Percentiles rank a stretch among this genome's conserved stretches.
Evolutionary conservation across 1,140 invertebrate species (phyloP).

Genomic region (Mesaphorura yosii): DNA sequence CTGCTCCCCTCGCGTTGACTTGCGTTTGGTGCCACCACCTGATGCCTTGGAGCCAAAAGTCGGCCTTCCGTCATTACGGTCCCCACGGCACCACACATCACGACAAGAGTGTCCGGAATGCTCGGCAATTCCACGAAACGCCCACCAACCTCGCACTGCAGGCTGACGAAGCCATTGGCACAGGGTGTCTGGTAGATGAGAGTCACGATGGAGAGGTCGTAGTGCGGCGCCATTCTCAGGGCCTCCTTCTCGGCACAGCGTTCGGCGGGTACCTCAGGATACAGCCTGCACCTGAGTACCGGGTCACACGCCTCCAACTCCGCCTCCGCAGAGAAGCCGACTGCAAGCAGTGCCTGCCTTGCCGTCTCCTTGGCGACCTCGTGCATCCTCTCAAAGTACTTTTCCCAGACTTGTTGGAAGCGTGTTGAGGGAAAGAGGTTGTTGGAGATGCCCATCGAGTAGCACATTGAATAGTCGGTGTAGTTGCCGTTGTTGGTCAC

Average conservation of each 20-base stretch:
- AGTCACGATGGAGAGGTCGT: conserved; percentile 1
- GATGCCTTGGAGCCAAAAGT: neutral
- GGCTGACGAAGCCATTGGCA: neutral
- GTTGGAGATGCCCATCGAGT: neutral
- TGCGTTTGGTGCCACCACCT: neutral
- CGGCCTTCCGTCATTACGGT: neutral
- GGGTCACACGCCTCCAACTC: neutral
- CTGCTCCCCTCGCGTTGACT: neutral
- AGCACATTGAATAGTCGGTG: conserved; percentile 1
- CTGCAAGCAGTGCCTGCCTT: no score
- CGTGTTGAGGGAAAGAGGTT: neutral
- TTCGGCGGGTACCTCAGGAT: neutral
- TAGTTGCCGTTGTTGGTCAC: neutral
- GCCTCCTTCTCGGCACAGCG: neutral
- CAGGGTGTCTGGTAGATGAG: conserved; percentile 1
- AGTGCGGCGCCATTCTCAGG: conserved; percentile 1
- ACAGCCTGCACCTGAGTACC: neutral
- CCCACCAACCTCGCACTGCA: neutral
- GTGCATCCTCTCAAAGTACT: neutral
- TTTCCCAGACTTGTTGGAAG: neutral
- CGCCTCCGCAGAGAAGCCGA: neutral
- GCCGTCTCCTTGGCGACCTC: neutral
- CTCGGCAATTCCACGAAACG: neutral
- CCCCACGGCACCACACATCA: neutral
- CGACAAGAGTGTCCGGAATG: neutral